Percentiles rank a stretch among this genome's conserved stretches.
These are phyloP conservation scores for Montipora capricornis DNA, from an alignment of 64 coral and sea anemone species.

Conservation along the genomic window DNA sequence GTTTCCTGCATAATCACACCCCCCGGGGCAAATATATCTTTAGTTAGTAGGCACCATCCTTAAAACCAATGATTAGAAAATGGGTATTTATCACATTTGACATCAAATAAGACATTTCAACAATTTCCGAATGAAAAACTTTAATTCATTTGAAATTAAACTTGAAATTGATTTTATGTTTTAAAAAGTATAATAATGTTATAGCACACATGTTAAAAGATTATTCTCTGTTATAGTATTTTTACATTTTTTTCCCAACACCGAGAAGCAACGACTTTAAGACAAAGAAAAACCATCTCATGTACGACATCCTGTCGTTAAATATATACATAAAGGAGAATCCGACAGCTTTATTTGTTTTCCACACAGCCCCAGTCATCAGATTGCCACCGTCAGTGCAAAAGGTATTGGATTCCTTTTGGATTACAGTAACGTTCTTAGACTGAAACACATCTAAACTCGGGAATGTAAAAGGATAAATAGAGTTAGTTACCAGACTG, in stretches of 20 bases:
- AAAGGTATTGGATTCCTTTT: background rate
- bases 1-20: too few species aligned
- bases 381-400: background rate
- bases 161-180: too few species aligned
- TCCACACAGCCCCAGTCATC: background rate
- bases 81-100: background rate
- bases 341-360: conserved; percentile 31
- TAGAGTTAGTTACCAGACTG: background rate
- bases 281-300: background rate
- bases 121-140: background rate
- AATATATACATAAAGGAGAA: background rate
- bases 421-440: too few species aligned
- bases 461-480: too few species aligned
- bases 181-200: too few species aligned
- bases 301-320: background rate
- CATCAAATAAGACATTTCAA: too few species aligned
- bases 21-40: too few species aligned
- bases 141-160: background rate
- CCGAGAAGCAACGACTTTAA: background rate
- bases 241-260: background rate
- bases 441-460: background rate
- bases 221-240: background rate
- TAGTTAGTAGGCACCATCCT: too few species aligned
- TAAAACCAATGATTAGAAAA: background rate
- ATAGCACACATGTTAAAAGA: background rate